Evolutionary conservation across 1,140 invertebrate species (phyloP).

Genomic region (Drosophila fuyamai): DNA sequence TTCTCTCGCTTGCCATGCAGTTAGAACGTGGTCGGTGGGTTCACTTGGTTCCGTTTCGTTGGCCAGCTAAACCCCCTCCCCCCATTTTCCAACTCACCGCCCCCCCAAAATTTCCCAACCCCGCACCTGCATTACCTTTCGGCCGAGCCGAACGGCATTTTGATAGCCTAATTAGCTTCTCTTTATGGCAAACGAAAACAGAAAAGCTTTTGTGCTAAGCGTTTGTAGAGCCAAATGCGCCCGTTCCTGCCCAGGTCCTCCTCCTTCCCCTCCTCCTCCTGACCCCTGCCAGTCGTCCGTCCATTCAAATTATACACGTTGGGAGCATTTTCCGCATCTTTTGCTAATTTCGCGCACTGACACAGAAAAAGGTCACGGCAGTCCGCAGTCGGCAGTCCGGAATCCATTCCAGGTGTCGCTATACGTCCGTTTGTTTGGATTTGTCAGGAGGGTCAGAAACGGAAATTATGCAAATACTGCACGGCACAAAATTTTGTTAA

Average conservation of each 20-base stretch:
- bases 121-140: slow-evolving; percentile 20
- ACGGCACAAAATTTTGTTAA: slow-evolving; percentile 25
- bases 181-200: slow-evolving; percentile 70
- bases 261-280: background rate
- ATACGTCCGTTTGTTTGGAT: slow-evolving; percentile 40
- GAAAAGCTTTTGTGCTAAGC: slow-evolving; percentile 76
- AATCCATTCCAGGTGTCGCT: slow-evolving; percentile 48
- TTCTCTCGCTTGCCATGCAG: slow-evolving; percentile 36
- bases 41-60: slow-evolving; percentile 59
- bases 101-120: background rate
- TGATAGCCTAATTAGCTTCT: slow-evolving; percentile 81
- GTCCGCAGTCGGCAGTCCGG: slow-evolving; percentile 12
- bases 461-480: slow-evolving; percentile 46
- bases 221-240: slow-evolving; percentile 65
- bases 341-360: slow-evolving; percentile 69
- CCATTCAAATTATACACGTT: slow-evolving; percentile 76
- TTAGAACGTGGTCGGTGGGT: slow-evolving; percentile 35
- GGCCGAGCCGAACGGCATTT: slow-evolving; percentile 63
- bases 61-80: slow-evolving; percentile 15
- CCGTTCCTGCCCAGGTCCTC: slow-evolving; percentile 5
- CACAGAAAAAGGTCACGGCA: slow-evolving; percentile 74
- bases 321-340: slow-evolving; percentile 73
- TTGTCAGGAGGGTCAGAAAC: slow-evolving; percentile 20
- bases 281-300: slow-evolving; percentile 10
- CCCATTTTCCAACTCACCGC: background rate